These are phyloP conservation scores for Manis javanica DNA, from an alignment of 2,797 vertebrate genomes.

Conservation along the genomic window DNA sequence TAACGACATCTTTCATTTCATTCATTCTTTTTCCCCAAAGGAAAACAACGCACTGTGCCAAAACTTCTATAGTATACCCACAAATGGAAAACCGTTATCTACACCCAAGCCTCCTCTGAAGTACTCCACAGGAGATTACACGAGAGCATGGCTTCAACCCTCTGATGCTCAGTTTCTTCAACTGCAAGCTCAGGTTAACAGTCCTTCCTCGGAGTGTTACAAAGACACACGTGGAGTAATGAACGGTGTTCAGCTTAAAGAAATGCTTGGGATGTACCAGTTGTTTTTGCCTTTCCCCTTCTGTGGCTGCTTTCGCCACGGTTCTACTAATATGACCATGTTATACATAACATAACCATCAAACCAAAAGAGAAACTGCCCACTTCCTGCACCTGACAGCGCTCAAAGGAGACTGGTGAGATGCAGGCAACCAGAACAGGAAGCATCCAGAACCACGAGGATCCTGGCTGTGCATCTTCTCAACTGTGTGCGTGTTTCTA, in stretches of 20 bases:
- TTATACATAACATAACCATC: not conserved
- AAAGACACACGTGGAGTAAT: not conserved
- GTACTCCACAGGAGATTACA: rapidly evolving
- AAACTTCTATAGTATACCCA: not conserved
- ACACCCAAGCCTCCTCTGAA: not conserved
- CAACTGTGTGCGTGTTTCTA: not conserved
- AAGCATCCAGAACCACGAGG: not conserved
- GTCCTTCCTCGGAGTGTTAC: not conserved
- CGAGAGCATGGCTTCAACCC: not conserved
- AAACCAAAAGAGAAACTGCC: not conserved
- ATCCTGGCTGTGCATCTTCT: not conserved
- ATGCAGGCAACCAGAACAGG: not conserved
- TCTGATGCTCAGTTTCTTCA: not conserved
- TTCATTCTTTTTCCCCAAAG: not conserved
- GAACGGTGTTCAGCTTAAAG: not conserved
- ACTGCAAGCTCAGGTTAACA: not conserved
- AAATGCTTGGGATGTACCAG: not conserved
- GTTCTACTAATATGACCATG: not conserved
- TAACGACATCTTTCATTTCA: not conserved
- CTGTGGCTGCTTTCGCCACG: not conserved
- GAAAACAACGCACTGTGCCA: not conserved
- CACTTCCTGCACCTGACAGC: not conserved
- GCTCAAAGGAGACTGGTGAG: not conserved
- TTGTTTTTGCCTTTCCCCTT: not conserved
- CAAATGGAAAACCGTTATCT: not conserved